Percentiles rank a stretch among this genome's conserved stretches.
Evolutionary conservation across 2,797 vertebrate genomes (phyloP).

Genomic region (Acridotheres tristis): DNA sequence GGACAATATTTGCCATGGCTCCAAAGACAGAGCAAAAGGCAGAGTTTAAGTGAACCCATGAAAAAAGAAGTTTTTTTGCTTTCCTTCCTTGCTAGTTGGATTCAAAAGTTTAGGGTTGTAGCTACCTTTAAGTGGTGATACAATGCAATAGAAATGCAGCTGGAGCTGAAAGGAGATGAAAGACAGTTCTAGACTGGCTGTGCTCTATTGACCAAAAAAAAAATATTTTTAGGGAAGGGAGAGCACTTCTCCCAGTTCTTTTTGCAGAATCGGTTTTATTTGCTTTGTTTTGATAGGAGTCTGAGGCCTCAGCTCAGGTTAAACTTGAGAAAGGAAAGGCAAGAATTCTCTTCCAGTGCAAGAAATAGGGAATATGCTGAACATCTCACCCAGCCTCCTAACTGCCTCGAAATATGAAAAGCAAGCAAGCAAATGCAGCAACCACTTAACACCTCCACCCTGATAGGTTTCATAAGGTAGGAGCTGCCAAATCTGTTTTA

Average conservation of each 20-base stretch:
- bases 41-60: background rate
- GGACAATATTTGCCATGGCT: background rate
- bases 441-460: background rate
- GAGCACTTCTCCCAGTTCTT: background rate
- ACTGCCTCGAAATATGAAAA: background rate
- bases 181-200: background rate
- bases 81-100: background rate
- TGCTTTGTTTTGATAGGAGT: constrained; percentile 26
- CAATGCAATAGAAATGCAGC: background rate
- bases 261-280: background rate
- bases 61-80: background rate
- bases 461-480: background rate
- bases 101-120: background rate
- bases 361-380: background rate
- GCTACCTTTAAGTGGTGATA: background rate
- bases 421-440: background rate
- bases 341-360: background rate
- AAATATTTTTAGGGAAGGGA: constrained; percentile 5
- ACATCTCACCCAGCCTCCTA: accelerated
- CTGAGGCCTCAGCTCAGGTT: background rate
- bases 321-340: background rate
- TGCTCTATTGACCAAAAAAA: background rate
- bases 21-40: background rate
- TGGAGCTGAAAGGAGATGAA: constrained; percentile 11
- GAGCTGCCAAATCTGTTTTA: background rate